Evolutionary conservation across 2,797 vertebrate species (phyloP), one percentile per base, ranked within the genome.

Genomic region (Pagetopsis macropterus): DNA sequence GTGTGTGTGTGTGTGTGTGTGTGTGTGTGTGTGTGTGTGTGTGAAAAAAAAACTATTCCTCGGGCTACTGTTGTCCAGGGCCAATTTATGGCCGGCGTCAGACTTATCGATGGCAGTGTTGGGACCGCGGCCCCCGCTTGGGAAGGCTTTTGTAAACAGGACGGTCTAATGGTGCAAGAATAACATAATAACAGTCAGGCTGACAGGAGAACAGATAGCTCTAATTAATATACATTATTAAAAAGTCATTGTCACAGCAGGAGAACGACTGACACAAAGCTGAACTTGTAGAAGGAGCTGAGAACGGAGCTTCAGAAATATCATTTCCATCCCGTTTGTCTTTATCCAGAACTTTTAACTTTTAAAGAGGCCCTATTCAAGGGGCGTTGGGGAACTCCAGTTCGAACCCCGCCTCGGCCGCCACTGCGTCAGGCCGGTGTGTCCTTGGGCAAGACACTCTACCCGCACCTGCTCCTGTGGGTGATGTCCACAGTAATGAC

Each of bases 191-290:
- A 78, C 73, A 68, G 46, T 80, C 17, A 0, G 49, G n/a, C 75
- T 87, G 90, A 84, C 56, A 66, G 76, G 72, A 78, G 4, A 23
- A 41, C 19, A 49, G 23, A 90, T 92, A 89, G 85, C 82, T 76
- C 83, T 85, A 84, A 89, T 93, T 91, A 93, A 93, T 90, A 91
- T 92, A 88, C 46, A 83, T 76, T 82, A 83, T 49, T 79, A 79
- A 87, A 90, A 78, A n/a, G 61, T 52, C 86, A 84, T 87, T 90
- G 87, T 88, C 79, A 46, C 54, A 51, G 43, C 52, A 17, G 62
- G 50, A 49, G 83, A 77, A 87, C 54, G 61, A 86, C 84, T 84
- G 70, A 87, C 82, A 84, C 72, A 61, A 62, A 67, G 65, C 6
- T 11, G 5, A 19, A 76, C 27, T 14, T n/a, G 19, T 15, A 27